These are phyloP conservation scores for Gasterosteus aculeatus DNA, from an alignment of 2,113 vertebrate species.

Conservation along the genomic window DNA sequence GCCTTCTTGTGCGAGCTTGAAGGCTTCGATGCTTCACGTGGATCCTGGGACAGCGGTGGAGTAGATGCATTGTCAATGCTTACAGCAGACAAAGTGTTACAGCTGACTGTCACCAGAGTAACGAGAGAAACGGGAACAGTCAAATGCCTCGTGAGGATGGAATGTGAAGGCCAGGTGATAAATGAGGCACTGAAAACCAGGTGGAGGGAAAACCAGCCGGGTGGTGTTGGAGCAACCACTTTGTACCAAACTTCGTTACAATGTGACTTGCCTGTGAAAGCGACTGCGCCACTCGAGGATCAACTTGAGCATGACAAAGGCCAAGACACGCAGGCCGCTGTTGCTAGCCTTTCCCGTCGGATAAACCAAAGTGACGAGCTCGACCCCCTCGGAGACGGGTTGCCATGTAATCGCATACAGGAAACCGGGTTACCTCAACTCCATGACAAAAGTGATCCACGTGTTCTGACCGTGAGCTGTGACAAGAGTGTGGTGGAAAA, in stretches of 20 bases:
- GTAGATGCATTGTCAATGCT: conserved; percentile 80
- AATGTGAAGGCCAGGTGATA: conserved; percentile 79
- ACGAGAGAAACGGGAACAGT: conserved; percentile 42
- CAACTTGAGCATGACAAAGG: neutral
- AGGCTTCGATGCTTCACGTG: conserved; percentile 81
- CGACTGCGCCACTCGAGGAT: neutral
- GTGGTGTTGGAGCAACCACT: neutral
- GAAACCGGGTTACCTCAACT: conserved; percentile 5
- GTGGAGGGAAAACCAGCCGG: conserved; percentile 69
- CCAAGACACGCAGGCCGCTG: neutral
- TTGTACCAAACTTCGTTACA: neutral
- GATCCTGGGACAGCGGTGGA: conserved; percentile 82
- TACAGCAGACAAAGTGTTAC: conserved; percentile 79
- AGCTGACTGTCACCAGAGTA: conserved; percentile 81
- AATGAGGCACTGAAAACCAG: conserved; percentile 84
- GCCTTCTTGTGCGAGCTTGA: conserved; percentile 89
- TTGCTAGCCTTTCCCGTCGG: neutral
- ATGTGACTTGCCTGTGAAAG: neutral
- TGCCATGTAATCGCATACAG: conserved; percentile 7
- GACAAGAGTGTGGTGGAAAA: neutral
- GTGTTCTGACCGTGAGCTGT: neutral
- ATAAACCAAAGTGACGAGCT: neutral
- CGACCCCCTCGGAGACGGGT: neutral
- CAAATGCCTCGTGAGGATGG: conserved; percentile 80
- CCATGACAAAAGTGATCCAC: conserved; percentile 5